Conservation (phyloP, 2,113 vertebrate species). For the Forbesichthys papilliferus region DNA sequence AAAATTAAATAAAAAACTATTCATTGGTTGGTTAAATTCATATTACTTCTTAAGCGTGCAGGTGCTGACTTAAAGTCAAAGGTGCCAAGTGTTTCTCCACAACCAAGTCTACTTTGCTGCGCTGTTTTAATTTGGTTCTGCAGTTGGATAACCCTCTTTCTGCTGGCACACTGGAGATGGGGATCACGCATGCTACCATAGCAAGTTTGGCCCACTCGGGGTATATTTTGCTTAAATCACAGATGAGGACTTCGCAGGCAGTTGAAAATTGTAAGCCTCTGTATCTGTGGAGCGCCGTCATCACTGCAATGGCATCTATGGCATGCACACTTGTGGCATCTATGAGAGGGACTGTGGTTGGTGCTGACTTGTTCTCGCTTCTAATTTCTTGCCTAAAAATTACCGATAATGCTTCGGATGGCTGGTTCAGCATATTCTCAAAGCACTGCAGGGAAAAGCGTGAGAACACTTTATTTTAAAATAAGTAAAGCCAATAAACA, state of each 20-base stretch:
- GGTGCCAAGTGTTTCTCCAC: background rate
- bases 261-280: background rate
- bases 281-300: background rate
- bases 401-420: background rate
- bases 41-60: background rate
- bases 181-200: no score
- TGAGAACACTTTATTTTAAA: no score
- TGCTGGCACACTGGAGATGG: no score
- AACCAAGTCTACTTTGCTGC: no score
- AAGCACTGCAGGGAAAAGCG: background rate
- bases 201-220: no score
- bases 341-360: constrained; percentile 1
- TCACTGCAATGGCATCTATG: background rate
- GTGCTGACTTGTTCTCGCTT: background rate
- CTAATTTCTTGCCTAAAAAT: background rate
- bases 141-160: no score
- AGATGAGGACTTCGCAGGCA: background rate
- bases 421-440: background rate
- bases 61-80: constrained; percentile 3
- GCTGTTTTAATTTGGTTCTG: no score
- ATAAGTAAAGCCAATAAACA: no score
- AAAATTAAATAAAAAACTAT: no score
- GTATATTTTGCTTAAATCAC: no score
- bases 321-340: background rate
- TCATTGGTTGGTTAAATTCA: no score